These are phyloP conservation scores for Oxyura jamaicensis DNA, from an alignment of 2,113 vertebrate genomes.

Conservation along the genomic window DNA sequence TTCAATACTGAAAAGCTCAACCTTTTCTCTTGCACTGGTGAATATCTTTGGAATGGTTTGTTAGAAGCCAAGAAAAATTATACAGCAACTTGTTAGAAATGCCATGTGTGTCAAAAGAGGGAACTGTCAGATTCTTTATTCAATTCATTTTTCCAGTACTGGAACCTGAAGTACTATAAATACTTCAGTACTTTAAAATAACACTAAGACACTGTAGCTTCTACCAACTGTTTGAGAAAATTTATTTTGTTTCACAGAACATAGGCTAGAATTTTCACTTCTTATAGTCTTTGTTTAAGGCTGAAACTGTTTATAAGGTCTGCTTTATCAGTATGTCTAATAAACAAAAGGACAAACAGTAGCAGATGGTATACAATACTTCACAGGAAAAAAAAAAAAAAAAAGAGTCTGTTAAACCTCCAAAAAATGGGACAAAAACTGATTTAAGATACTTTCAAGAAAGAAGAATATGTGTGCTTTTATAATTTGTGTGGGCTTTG, in stretches of 20 bases:
- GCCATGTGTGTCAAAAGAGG: neutral
- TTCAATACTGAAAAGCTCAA: neutral
- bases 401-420: neutral
- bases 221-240: neutral
- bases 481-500: neutral
- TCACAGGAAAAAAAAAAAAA: constrained; percentile 27
- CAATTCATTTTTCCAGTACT: neutral
- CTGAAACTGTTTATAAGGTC: neutral
- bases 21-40: neutral
- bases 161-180: neutral
- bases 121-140: neutral
- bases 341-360: neutral
- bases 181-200: neutral
- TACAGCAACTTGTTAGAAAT: neutral
- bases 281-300: neutral
- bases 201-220: neutral
- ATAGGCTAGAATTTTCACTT: neutral
- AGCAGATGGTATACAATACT: neutral
- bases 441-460: neutral
- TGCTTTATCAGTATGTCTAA: neutral
- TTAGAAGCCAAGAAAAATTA: neutral
- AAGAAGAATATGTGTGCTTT: neutral
- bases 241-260: neutral
- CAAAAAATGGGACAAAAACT: neutral
- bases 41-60: neutral